Conservation (phyloP, 2,888 invertebrate species). For the Leptopilina syphax region DNA sequence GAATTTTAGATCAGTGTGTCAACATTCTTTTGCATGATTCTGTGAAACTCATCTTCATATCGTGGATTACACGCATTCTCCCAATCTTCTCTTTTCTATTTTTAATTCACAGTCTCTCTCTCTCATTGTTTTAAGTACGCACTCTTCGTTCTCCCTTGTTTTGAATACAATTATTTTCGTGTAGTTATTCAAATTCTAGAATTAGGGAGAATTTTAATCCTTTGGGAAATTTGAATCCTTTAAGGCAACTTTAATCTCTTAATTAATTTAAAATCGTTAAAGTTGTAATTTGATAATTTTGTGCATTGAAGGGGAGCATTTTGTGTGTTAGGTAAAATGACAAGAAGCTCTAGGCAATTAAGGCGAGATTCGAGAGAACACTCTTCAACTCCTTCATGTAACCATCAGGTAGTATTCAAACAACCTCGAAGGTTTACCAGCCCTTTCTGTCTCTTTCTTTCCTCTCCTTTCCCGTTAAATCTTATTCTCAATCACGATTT, state of each 20-base stretch:
- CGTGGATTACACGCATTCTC: neutral
- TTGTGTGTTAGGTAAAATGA: neutral
- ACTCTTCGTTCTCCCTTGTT: neutral
- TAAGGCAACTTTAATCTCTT: neutral
- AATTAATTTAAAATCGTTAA: neutral
- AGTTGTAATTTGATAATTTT: neutral
- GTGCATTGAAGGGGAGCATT: neutral
- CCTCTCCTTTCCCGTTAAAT: neutral
- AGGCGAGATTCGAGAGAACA: neutral
- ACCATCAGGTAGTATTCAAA: neutral
- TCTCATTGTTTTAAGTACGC: constrained; percentile 1
- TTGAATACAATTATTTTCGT: neutral
- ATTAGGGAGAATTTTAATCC: neutral
- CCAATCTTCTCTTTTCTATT: constrained; percentile 17
- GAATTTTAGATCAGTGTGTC: neutral
- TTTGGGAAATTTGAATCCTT: too few species aligned
- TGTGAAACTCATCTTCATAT: neutral
- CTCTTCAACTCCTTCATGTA: constrained; percentile 2
- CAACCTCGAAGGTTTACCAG: constrained; percentile 15
- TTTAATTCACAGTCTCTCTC: constrained; percentile 5
- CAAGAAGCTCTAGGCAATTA: constrained; percentile 2
- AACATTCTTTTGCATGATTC: neutral
- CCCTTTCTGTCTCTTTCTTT: neutral
- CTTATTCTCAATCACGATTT: constrained; percentile 4
- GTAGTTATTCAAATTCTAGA: neutral